phyloP scores from a whole-genome alignment of 2,888 invertebrate species.

The Euproctis similis region DNA sequence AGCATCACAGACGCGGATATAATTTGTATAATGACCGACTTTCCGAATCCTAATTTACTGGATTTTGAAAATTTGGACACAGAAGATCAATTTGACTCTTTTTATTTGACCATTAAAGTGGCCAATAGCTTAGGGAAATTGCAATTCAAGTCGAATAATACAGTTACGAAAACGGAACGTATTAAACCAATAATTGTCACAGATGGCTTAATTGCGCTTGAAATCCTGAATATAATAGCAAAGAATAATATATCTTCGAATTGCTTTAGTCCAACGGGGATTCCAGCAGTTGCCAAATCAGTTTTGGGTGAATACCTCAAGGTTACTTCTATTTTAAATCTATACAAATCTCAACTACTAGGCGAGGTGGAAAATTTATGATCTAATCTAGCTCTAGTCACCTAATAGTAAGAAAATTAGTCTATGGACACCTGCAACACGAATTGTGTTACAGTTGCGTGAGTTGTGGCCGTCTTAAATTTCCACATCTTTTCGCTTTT shows the following conservation, averaged over 20 bases:
- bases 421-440: too few species aligned
- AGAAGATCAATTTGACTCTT: constrained; percentile 41
- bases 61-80: constrained; percentile 30
- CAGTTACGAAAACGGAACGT: neutral
- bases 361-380: too few species aligned
- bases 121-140: constrained; percentile 38
- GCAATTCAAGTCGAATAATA: constrained; percentile 3
- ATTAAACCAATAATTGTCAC: constrained; percentile 43
- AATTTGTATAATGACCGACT: constrained; percentile 51
- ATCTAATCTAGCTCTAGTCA: too few species aligned
- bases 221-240: constrained; percentile 44
- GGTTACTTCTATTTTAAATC: constrained; percentile 26
- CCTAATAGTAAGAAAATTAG: too few species aligned
- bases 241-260: constrained; percentile 41
- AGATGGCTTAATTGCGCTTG: constrained; percentile 52
- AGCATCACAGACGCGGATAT: constrained; percentile 55
- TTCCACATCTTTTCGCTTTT: too few species aligned
- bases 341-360: too few species aligned
- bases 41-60: constrained; percentile 47
- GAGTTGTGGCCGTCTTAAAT: too few species aligned
- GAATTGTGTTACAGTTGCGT: too few species aligned
- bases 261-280: constrained; percentile 40
- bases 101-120: constrained; percentile 51
- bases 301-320: constrained; percentile 47
- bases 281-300: constrained; percentile 31